phyloP scores from a whole-genome alignment of 2,113 vertebrate species.

The Xenopus borealis region DNA sequence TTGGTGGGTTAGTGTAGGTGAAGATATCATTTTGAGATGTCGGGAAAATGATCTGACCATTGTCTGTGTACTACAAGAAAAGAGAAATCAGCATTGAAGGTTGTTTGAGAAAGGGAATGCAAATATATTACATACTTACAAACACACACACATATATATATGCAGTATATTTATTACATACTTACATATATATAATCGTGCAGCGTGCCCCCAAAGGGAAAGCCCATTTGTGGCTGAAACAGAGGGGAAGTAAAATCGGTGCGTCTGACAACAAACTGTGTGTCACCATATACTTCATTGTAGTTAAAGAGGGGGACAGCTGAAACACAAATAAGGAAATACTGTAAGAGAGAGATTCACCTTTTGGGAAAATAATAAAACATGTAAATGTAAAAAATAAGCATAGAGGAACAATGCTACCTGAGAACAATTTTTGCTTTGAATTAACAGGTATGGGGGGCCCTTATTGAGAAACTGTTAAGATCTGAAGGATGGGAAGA shows the following conservation, averaged over 20 bases:
- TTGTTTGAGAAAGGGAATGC: background rate
- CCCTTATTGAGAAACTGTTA: too few relatives aligned
- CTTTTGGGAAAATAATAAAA: too few relatives aligned
- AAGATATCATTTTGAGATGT: slow-evolving; percentile 49
- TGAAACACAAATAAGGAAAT: slow-evolving; percentile 36
- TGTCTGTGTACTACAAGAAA: slow-evolving; percentile 70
- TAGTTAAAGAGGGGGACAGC: slow-evolving; percentile 58
- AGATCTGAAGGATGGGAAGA: too few relatives aligned
- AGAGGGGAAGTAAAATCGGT: slow-evolving; percentile 61
- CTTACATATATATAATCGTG: slow-evolving; percentile 62
- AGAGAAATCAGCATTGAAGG: background rate
- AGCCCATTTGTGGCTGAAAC: slow-evolving; percentile 62
- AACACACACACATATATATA: too few relatives aligned
- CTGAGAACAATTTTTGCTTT: too few relatives aligned
- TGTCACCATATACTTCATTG: slow-evolving; percentile 44
- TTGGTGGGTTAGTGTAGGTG: slow-evolving; percentile 55
- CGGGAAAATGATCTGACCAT: slow-evolving; percentile 70
- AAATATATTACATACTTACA: too few relatives aligned
- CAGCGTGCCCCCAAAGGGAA: slow-evolving; percentile 62
- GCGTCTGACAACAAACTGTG: slow-evolving; percentile 18
- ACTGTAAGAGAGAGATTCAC: too few relatives aligned
- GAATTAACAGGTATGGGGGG: too few relatives aligned
- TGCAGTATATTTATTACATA: slow-evolving; percentile 13
- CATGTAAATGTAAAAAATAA: too few relatives aligned
- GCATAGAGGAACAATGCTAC: too few relatives aligned